phyloP scores from a whole-genome alignment of 2,113 vertebrate genomes.

The Seriola rivoliana region DNA sequence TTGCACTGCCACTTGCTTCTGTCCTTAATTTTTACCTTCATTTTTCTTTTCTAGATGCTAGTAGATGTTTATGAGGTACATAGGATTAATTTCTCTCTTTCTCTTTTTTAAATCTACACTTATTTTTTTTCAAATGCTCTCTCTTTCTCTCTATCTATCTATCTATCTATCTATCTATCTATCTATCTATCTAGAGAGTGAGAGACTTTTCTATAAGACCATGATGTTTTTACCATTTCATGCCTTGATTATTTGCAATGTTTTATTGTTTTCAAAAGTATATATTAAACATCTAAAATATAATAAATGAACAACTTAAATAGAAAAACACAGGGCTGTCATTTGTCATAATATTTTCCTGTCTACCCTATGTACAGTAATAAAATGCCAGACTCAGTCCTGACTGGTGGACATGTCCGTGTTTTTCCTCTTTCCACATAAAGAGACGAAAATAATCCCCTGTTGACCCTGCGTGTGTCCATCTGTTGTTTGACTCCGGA shows the following conservation, averaged over 20 bases:
- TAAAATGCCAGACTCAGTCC: background rate
- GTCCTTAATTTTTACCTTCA: no score
- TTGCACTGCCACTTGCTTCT: background rate
- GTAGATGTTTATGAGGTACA: no score
- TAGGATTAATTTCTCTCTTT: no score
- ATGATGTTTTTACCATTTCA: background rate
- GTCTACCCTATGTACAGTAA: background rate
- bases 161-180: background rate
- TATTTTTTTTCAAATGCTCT: no score
- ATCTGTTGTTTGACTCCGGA: constrained; percentile 78
- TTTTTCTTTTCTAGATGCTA: no score
- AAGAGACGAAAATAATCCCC: constrained; percentile 64
- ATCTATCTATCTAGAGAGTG: background rate
- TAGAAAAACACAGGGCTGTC: background rate
- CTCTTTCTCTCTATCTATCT: constrained; percentile 1
- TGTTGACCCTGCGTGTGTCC: constrained; percentile 63
- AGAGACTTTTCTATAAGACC: no score
- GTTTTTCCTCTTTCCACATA: constrained; percentile 23
- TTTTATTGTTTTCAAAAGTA: background rate
- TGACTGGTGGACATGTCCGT: background rate
- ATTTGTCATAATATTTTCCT: background rate
- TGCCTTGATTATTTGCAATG: background rate
- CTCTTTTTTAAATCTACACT: no score
- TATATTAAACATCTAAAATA: background rate
- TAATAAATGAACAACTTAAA: background rate